These are phyloP conservation scores for Recurvirostra avosetta DNA, from an alignment of 2,113 vertebrate genomes.

Conservation along the genomic window DNA sequence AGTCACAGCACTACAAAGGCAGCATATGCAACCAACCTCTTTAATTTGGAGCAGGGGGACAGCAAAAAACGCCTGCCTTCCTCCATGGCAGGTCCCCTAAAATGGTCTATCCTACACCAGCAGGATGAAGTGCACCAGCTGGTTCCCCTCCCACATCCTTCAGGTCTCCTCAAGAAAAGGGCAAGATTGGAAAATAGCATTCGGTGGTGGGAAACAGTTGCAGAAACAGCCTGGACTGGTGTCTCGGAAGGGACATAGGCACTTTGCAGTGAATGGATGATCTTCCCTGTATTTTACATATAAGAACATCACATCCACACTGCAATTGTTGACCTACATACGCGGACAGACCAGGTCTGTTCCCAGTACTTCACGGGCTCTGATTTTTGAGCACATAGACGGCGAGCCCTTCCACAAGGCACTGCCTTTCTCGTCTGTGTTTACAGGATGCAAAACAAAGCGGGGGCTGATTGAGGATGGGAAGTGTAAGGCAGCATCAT, in stretches of 20 bases:
- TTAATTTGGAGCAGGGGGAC: not conserved
- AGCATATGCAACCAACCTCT: not conserved
- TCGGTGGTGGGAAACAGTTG: not conserved
- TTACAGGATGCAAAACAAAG: not conserved
- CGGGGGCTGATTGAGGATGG: not conserved
- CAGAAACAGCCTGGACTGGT: not conserved
- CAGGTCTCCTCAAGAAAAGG: not conserved
- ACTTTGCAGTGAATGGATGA: not conserved
- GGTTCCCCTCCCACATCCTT: not conserved
- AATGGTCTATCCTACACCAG: not conserved
- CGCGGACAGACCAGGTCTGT: not conserved
- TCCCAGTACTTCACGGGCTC: not conserved
- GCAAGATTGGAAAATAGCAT: not conserved
- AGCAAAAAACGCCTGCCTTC: not conserved
- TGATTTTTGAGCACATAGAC: not conserved
- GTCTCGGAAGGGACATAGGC: not conserved
- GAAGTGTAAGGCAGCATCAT: not conserved
- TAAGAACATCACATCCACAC: not conserved
- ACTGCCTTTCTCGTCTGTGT: not conserved
- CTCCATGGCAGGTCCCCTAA: not conserved
- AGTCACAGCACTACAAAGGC: not conserved
- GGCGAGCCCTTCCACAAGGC: not conserved
- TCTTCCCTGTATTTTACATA: not conserved
- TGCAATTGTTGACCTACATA: constrained; percentile 43
- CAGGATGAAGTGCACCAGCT: not conserved